phyloP scores from a whole-genome alignment of 2,888 invertebrate genomes.

The Drosophila nr. perissopoda region DNA sequence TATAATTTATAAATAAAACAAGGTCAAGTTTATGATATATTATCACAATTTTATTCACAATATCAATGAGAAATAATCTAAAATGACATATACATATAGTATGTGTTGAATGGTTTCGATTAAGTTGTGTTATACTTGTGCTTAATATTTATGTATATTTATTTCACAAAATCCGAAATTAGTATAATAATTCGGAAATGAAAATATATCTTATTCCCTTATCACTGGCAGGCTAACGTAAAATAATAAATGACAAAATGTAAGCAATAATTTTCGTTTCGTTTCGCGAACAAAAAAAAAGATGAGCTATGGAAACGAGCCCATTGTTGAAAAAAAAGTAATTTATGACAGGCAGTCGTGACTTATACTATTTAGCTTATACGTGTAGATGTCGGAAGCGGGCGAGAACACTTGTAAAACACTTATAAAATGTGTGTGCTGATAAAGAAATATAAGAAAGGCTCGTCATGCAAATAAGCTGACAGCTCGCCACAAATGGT shows the following conservation, averaged over 20 bases:
- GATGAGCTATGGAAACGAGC: slow-evolving; percentile 35
- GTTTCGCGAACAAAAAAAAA: slow-evolving; percentile 43
- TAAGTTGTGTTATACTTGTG: background rate
- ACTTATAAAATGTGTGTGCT: slow-evolving; percentile 22
- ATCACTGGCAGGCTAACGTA: background rate
- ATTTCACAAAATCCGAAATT: background rate
- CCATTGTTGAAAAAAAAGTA: slow-evolving; percentile 53
- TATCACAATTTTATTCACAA: background rate
- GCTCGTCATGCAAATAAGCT: slow-evolving; percentile 46
- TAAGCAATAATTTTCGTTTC: slow-evolving; percentile 29
- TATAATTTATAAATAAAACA: background rate
- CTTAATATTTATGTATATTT: background rate
- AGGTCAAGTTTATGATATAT: background rate
- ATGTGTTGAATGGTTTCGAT: background rate
- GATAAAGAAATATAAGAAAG: slow-evolving; percentile 59
- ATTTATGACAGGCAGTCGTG: slow-evolving; percentile 63
- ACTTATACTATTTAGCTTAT: slow-evolving; percentile 30
- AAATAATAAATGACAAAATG: slow-evolving; percentile 3
- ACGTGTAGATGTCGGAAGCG: slow-evolving; percentile 51
- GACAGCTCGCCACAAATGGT: slow-evolving; percentile 9
- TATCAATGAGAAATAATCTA: background rate
- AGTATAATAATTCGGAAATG: slow-evolving; percentile 10
- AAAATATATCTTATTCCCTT: slow-evolving; percentile 12
- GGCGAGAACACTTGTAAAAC: slow-evolving; percentile 36
- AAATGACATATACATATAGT: background rate